These are phyloP conservation scores for Leuciscus idus DNA, from an alignment of 2,113 vertebrate species.

Conservation along the genomic window DNA sequence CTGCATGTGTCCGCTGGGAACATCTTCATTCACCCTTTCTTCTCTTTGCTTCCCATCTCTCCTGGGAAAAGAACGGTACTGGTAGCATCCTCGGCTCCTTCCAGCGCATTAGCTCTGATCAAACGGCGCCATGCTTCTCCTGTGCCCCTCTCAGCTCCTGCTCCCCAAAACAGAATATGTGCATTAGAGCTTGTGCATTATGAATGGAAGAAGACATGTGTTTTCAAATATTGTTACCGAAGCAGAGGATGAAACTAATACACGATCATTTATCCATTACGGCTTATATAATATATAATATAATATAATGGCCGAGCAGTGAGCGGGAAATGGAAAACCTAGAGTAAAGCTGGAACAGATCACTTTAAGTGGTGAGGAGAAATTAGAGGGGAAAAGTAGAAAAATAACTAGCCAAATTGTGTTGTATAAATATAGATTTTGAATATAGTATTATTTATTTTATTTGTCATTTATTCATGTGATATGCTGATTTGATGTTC, in stretches of 20 bases:
- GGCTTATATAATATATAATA: background rate
- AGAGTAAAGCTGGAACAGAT: background rate
- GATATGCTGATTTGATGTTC: no score
- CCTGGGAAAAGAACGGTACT: conserved; percentile 58
- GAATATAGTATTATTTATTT: no score
- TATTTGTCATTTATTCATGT: no score
- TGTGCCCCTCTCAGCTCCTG: conserved; percentile 38
- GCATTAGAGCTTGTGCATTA: conserved; percentile 60
- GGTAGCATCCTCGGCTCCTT: conserved; percentile 63
- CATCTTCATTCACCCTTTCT: conserved; percentile 37
- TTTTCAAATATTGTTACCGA: conserved; percentile 48
- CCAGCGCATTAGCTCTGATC: conserved; percentile 62
- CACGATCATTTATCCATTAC: conserved; percentile 61
- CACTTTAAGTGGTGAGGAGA: background rate
- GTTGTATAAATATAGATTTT: no score
- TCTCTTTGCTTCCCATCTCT: conserved; percentile 24
- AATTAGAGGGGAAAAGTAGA: background rate
- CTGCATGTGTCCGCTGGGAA: conserved; percentile 59
- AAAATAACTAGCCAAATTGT: background rate
- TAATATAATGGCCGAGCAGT: background rate
- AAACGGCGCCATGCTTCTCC: conserved; percentile 50
- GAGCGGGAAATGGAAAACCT: background rate
- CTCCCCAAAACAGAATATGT: conserved; percentile 54
- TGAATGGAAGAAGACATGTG: conserved; percentile 48
- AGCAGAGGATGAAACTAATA: conserved; percentile 57